Percentiles rank a stretch among this genome's conserved stretches.
Evolutionary conservation across 1,140 invertebrate species (phyloP).

Genomic region (Polypedilum pembai): DNA sequence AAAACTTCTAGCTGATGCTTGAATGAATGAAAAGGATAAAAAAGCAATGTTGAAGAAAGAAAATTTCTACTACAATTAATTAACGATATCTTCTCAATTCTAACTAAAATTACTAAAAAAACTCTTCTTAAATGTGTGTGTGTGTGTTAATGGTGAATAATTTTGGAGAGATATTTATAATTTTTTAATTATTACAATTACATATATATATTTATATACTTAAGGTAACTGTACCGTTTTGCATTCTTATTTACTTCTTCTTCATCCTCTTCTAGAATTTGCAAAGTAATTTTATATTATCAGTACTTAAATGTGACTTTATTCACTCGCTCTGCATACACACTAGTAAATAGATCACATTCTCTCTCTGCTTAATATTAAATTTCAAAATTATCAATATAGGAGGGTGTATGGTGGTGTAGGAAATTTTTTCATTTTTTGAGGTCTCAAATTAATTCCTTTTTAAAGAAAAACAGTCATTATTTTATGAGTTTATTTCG

Average conservation of each 20-base stretch:
- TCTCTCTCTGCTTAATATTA: too few species aligned
- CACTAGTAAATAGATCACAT: too few species aligned
- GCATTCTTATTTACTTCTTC: neutral
- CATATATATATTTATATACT: neutral
- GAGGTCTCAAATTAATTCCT: too few species aligned
- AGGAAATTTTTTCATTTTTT: too few species aligned
- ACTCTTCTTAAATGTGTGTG: neutral
- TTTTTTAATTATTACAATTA: neutral
- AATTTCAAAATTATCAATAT: too few species aligned
- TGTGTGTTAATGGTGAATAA: neutral
- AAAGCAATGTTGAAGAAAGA: neutral
- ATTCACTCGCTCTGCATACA: too few species aligned
- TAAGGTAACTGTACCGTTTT: conserved; percentile 11
- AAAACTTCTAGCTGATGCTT: neutral
- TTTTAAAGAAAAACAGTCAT: too few species aligned
- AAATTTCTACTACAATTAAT: too few species aligned
- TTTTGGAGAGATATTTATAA: neutral
- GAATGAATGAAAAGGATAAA: neutral
- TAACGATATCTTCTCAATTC: too few species aligned
- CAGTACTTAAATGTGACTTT: neutral
- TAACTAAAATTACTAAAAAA: neutral
- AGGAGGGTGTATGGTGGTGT: too few species aligned
- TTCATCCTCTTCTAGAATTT: neutral
- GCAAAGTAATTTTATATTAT: conserved; percentile 3
- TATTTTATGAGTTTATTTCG: too few species aligned